Conservation (phyloP, 2,888 invertebrate genomes). For the Limnephilus auricula region DNA sequence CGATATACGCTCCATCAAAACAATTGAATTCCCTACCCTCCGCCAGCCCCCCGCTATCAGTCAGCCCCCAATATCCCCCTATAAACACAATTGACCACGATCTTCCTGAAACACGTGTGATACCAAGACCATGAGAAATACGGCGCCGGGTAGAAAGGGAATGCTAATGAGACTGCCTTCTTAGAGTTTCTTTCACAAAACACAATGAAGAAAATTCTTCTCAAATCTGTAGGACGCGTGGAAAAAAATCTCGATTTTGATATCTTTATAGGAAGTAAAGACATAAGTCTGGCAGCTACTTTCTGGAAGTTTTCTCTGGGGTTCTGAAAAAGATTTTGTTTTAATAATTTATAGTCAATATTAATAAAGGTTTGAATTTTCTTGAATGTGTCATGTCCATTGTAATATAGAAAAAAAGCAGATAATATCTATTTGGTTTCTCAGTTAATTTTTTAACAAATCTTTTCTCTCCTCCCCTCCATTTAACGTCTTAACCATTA, state of each 20-base stretch:
- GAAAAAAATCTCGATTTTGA: neutral
- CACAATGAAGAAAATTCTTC: neutral
- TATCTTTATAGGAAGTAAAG: neutral
- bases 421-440: no score
- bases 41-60: neutral
- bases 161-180: neutral
- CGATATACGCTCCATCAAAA: constrained; percentile 26
- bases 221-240: neutral
- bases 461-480: no score
- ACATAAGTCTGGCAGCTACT: neutral
- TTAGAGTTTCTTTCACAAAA: neutral
- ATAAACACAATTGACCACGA: constrained; percentile 26
- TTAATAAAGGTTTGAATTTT: no score
- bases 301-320: neutral
- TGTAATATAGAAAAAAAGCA: no score
- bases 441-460: no score
- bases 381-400: no score
- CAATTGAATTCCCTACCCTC: constrained; percentile 30
- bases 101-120: constrained; percentile 4
- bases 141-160: neutral
- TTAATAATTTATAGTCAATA: neutral
- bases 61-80: neutral
- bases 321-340: neutral
- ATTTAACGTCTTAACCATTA: no score
- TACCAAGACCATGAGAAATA: neutral